Conservation (phyloP, 2,797 vertebrate species). For the Pseudomugil gertrudae region DNA sequence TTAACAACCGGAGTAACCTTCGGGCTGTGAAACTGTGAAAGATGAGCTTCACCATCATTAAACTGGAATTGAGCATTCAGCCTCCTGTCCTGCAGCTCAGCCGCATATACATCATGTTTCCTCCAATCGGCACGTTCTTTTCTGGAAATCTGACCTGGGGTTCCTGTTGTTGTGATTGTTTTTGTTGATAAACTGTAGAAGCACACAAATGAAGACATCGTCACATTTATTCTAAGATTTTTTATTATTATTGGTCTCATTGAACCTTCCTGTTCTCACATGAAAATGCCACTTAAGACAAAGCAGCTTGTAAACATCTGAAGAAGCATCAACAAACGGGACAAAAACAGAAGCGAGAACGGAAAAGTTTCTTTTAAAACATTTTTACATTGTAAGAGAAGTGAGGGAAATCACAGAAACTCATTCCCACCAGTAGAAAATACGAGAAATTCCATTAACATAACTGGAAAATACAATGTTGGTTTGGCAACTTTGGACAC, state of each 20-base stretch:
- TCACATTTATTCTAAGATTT: conserved; percentile 1
- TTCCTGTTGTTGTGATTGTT: background rate
- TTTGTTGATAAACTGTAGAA: background rate
- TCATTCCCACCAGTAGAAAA: too few relatives aligned
- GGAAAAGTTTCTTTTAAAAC: conserved; percentile 5
- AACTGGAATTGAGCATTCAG: background rate
- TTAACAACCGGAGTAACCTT: background rate
- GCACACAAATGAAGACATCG: background rate
- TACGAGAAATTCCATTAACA: too few relatives aligned
- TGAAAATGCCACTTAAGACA: conserved; percentile 71
- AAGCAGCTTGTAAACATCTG: conserved; percentile 82
- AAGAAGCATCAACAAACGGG: conserved; percentile 65
- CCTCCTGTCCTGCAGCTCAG: too few relatives aligned
- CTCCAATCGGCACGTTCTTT: too few relatives aligned
- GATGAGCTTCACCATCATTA: background rate
- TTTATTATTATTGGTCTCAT: conserved; percentile 65
- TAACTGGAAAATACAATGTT: too few relatives aligned
- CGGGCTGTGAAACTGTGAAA: background rate
- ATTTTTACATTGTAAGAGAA: conserved; percentile 53
- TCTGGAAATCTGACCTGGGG: background rate
- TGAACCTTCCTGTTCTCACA: conserved; percentile 50
- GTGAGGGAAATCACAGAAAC: conserved; percentile 6
- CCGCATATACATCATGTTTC: too few relatives aligned
- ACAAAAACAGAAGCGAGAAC: conserved; percentile 53
- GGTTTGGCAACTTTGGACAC: too few relatives aligned